Evolutionary conservation across 1,140 invertebrate species (phyloP).

Genomic region (Drosophila aff.): DNA sequence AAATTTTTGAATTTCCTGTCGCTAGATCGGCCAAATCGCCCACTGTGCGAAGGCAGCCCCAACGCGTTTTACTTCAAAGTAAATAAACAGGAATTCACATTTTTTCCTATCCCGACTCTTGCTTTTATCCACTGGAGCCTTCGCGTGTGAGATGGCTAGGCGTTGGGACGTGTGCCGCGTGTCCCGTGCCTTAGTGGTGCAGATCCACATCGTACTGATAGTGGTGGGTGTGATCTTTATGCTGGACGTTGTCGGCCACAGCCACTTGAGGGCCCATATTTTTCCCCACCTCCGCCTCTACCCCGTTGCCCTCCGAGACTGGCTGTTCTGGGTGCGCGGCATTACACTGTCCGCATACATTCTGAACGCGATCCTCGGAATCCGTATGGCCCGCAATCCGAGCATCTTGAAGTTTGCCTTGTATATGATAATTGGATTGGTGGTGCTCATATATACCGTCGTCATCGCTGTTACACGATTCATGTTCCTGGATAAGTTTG

Average conservation of each 20-base stretch:
- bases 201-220: slow-evolving; percentile 50
- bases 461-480: slow-evolving; percentile 37
- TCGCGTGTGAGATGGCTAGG: slow-evolving; percentile 11
- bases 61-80: slow-evolving; percentile 59
- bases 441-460: slow-evolving; percentile 18
- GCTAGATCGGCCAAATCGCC: too few species aligned
- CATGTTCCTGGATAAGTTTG: background rate
- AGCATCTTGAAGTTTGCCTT: slow-evolving; percentile 14
- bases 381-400: slow-evolving; percentile 24
- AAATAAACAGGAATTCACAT: slow-evolving; percentile 42
- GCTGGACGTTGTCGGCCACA: slow-evolving; percentile 49
- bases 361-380: slow-evolving; percentile 34
- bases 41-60: slow-evolving; percentile 6
- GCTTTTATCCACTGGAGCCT: background rate
- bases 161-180: slow-evolving; percentile 12
- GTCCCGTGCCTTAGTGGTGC: slow-evolving; percentile 39
- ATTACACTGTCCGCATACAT: slow-evolving; percentile 12
- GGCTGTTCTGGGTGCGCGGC: slow-evolving; percentile 34
- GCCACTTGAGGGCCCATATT: background rate
- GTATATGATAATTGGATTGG: slow-evolving; percentile 29
- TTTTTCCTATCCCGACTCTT: background rate
- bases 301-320: slow-evolving; percentile 6
- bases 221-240: slow-evolving; percentile 46
- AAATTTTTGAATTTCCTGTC: too few species aligned
- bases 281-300: slow-evolving; percentile 11